Evolutionary conservation across 2,797 vertebrate species (phyloP).

Genomic region (Syndactyla subalaris): DNA sequence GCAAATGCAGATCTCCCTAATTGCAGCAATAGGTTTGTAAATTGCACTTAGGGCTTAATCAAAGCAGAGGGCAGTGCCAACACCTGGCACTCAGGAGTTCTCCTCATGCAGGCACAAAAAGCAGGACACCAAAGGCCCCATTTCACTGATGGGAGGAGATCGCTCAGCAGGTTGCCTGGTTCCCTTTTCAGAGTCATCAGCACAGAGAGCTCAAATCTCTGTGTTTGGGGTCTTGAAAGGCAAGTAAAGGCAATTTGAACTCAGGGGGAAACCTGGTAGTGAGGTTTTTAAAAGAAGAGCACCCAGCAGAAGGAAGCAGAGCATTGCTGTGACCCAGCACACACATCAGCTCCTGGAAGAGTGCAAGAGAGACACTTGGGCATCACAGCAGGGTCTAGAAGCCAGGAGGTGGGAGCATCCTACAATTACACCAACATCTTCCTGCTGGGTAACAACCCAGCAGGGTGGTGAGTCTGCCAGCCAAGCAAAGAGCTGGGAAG

Average conservation of each 20-base stretch:
- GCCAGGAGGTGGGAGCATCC: neutral
- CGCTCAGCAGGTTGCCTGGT: neutral
- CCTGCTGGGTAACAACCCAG: neutral
- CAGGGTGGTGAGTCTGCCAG: neutral
- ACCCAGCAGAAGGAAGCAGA: neutral
- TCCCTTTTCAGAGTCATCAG: neutral
- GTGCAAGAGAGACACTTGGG: rapidly evolving
- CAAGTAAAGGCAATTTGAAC: neutral
- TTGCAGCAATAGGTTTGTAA: neutral
- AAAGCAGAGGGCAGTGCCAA: neutral
- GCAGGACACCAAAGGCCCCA: neutral
- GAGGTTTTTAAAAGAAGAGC: neutral
- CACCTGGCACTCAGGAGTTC: neutral
- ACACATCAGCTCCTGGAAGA: neutral
- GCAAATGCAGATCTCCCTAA: neutral
- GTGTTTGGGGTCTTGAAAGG: neutral
- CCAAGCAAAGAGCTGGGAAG: neutral
- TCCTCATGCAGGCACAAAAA: neutral
- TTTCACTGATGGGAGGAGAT: neutral
- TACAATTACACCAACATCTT: neutral
- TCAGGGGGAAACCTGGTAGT: neutral
- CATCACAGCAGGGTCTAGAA: neutral
- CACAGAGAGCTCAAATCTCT: neutral
- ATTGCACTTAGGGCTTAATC: neutral
- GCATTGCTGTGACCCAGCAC: neutral